Evolutionary conservation across 2,113 vertebrate species (phyloP), one percentile per base, ranked within the genome.

Genomic region (Pipra filicauda): DNA sequence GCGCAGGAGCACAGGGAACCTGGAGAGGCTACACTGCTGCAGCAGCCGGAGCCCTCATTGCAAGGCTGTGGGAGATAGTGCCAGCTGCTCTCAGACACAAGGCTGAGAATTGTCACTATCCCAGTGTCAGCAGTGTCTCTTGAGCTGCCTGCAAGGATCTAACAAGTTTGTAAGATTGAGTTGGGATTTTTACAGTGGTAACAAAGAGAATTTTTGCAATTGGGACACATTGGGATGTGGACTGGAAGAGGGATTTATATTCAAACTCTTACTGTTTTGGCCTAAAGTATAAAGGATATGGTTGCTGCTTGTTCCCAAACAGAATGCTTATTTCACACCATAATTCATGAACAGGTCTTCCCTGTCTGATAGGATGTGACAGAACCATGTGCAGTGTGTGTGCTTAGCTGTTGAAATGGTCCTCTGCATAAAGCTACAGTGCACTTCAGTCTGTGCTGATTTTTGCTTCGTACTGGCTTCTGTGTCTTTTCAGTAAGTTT

Each of bases 101-200:
- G 49, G 37, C 18, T 74, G 59, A 23, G 31, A 76, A 6, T 1
- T 81, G 65, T 71, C 48, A 27, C 46, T 43, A 2, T 13, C 6
- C 18, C 0, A 0, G 11, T 75, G 65, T 81, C 59, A 66, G 54
- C 30, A 49, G 26, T 1, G 7, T 55, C 75, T 44, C 58, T 27
- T 65, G 46, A 73, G 51, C 83, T 81, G 33, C 64, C 59, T 54
- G 31, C 7, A 28, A 64, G 51, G 35, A 12, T 39, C 66, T 41
- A 61, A 49, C 9, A 30, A 35, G 15, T 18, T 41, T 0, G 0
- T 15, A 18, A 52, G 41, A 17, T 14, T 6, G 33, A 82, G 9
- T 0, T 87, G 58, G 54, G 33, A 30, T 35, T 85, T 87, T 69
- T 73, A 57, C 33, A 59, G 43, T 18, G 59, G 16, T 55, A 72